Percentiles rank a stretch among this genome's conserved stretches.
These are phyloP conservation scores for Phyllotis vaccarum DNA, from an alignment of 2,797 vertebrate species.

Conservation along the genomic window DNA sequence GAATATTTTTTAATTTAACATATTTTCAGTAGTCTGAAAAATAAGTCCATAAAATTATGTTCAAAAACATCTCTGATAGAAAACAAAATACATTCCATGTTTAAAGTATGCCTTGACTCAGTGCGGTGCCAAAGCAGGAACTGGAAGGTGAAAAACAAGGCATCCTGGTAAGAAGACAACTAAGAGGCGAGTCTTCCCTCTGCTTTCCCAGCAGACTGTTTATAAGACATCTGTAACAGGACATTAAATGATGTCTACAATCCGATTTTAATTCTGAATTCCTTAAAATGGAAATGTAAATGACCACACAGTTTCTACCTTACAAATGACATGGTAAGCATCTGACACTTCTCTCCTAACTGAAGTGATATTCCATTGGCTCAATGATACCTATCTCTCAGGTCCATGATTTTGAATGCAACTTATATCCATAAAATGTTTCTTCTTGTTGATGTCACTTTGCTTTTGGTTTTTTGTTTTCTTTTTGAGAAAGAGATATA, in stretches of 20 bases:
- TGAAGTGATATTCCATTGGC: neutral
- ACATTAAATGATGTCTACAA: neutral
- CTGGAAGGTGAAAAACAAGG: constrained; percentile 6
- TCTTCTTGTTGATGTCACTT: neutral
- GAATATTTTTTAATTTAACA: constrained; percentile 1
- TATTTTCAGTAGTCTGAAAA: constrained; percentile 57
- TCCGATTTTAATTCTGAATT: constrained; percentile 1
- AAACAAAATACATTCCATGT: constrained; percentile 50
- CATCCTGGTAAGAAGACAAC: neutral
- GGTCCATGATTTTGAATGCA: neutral
- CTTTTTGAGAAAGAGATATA: no score
- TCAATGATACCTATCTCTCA: neutral
- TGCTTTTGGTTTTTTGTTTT: neutral
- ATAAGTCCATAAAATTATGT: constrained; percentile 22
- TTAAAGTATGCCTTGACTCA: constrained; percentile 28
- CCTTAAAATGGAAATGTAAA: constrained; percentile 45
- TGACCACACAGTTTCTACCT: neutral
- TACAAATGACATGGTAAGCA: neutral
- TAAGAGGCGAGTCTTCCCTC: neutral
- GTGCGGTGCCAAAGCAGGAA: constrained; percentile 26
- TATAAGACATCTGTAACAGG: constrained; percentile 22
- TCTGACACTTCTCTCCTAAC: neutral
- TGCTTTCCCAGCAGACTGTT: neutral
- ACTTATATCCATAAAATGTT: neutral
- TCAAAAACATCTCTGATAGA: constrained; percentile 34